phyloP scores from a whole-genome alignment of 2,888 invertebrate genomes.

The Leptodirus hochenwartii region DNA sequence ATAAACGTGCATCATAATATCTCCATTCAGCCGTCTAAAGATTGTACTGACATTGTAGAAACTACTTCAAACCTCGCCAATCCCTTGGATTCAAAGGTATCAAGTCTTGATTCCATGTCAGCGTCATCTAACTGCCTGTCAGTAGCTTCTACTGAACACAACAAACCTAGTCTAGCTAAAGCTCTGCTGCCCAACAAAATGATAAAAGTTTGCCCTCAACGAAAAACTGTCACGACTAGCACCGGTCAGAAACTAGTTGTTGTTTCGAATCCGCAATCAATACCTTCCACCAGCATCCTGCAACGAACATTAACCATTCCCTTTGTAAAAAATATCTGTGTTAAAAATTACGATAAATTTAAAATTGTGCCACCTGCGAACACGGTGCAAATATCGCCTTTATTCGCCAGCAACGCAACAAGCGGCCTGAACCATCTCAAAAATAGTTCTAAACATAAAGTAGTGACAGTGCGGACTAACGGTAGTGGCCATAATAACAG shows the following conservation, averaged over 20 bases:
- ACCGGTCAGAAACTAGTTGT: constrained; percentile 26
- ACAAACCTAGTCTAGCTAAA: constrained; percentile 11
- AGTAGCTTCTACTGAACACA: too few species aligned
- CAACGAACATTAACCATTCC: constrained; percentile 25
- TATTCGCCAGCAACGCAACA: too few species aligned
- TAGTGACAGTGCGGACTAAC: constrained; percentile 23
- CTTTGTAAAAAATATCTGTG: constrained; percentile 24
- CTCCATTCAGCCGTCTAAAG: too few species aligned
- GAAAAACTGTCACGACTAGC: constrained; percentile 15
- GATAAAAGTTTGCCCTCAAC: constrained; percentile 20
- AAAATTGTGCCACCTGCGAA: too few species aligned
- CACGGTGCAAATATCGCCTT: constrained; percentile 6
- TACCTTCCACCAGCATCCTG: constrained; percentile 23
- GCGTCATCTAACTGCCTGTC: too few species aligned
- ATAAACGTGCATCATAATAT: too few species aligned
- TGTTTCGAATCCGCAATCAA: constrained; percentile 24
- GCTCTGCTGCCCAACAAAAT: constrained; percentile 17
- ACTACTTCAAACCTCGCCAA: constrained; percentile 8
- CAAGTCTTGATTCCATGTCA: too few species aligned
- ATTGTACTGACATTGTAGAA: too few species aligned
- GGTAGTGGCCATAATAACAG: constrained; percentile 20
- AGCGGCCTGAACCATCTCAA: constrained; percentile 13
- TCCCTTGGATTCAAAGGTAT: too few species aligned
- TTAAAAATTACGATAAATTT: constrained; percentile 26
- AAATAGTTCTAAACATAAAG: constrained; percentile 23